phyloP scores from a whole-genome alignment of 2,797 vertebrate species.

The Buceros bicornis region DNA sequence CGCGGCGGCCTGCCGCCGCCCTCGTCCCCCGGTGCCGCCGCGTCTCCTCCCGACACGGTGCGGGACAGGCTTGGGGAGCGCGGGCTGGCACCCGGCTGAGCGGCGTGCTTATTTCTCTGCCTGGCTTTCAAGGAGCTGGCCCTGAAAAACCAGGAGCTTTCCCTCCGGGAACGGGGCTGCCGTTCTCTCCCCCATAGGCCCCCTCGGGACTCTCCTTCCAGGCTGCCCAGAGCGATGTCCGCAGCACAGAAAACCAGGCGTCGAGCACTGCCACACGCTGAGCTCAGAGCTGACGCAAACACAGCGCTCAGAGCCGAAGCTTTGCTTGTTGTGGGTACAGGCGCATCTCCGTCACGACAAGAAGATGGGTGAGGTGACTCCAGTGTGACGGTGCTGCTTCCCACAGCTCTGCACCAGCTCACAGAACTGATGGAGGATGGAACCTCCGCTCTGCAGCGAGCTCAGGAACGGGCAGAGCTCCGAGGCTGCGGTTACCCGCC shows the following conservation, averaged over 20 bases:
- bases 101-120: not conserved
- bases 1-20: rapidly evolving
- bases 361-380: not conserved
- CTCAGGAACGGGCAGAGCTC: not conserved
- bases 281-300: not conserved
- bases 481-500: not conserved
- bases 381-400: not conserved
- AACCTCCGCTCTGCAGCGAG: not conserved
- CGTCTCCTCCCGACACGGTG: rapidly evolving
- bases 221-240: rapidly evolving
- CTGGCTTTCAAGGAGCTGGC: not conserved
- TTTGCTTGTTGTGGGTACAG: not conserved
- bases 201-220: not conserved
- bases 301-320: not conserved
- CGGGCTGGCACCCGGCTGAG: not conserved
- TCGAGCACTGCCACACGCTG: not conserved
- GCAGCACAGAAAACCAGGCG: not conserved
- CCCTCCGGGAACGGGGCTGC: not conserved
- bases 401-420: not conserved
- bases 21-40: not conserved
- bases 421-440: not conserved
- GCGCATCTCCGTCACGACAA: rapidly evolving
- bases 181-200: not conserved
- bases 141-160: not conserved
- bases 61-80: not conserved